Evolutionary conservation across 2,888 invertebrate genomes (phyloP).

Genomic region (Bombylius discolor): DNA sequence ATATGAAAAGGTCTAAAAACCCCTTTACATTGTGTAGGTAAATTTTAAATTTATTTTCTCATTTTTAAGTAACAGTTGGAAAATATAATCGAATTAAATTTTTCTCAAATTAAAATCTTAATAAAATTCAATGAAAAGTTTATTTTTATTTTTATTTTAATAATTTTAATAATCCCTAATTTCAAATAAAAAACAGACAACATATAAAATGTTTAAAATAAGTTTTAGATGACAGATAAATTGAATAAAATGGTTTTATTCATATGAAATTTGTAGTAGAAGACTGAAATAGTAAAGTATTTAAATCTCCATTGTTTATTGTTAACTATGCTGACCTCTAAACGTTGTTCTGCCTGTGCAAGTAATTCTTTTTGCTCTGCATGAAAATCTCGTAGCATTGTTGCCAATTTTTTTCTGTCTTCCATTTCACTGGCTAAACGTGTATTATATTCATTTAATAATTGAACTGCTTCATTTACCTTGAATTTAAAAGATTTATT

Average conservation of each 20-base stretch:
- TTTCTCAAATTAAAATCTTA: not conserved
- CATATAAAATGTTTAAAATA: no score
- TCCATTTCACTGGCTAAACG: slow-evolving; percentile 80
- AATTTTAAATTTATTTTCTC: no score
- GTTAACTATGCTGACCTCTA: slow-evolving; percentile 53
- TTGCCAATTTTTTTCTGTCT: slow-evolving; percentile 69
- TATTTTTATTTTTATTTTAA: not conserved
- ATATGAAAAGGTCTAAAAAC: no score
- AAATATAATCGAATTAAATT: no score
- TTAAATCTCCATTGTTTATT: no score
- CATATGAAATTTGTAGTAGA: no score
- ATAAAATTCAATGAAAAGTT: not conserved
- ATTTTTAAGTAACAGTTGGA: no score
- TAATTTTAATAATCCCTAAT: not conserved
- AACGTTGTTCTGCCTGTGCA: slow-evolving; percentile 70
- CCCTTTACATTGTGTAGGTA: no score
- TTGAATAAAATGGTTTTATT: no score
- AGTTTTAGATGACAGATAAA: no score
- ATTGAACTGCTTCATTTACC: slow-evolving; percentile 67
- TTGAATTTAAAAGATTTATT: slow-evolving; percentile 12
- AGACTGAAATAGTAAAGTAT: no score
- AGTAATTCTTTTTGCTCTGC: slow-evolving; percentile 75
- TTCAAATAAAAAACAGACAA: not conserved
- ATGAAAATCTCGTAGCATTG: slow-evolving; percentile 79
- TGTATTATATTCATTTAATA: slow-evolving; percentile 80